Evolutionary conservation across 2,888 invertebrate species (phyloP), one percentile per base, ranked within the genome.

Genomic region (Heteromurus nitidus): DNA sequence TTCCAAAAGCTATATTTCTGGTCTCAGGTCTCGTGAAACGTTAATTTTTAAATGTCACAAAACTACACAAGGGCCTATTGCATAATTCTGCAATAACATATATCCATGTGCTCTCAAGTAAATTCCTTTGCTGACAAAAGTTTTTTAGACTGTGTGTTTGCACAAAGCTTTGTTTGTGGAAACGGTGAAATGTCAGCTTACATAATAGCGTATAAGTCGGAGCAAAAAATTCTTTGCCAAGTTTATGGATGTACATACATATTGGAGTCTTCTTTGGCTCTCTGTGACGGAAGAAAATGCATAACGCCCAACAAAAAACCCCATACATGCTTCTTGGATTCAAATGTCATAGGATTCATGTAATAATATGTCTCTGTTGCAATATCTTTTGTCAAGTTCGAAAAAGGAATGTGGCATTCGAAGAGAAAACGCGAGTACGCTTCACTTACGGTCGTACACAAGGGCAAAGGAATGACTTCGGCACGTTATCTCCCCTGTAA

Each of bases 1-100:
- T n/a, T n/a, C n/a, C n/a, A n/a, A n/a, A n/a, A n/a, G n/a, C n/a
- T n/a, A n/a, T n/a, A n/a, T n/a, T n/a, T n/a, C n/a, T n/a, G n/a
- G n/a, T n/a, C n/a, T n/a, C n/a, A n/a, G n/a, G n/a, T n/a, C n/a
- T 60, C 28, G 60, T 60, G 58, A 58, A 70, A 72, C 60, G 70
- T 72, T 72, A 72, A 72, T 72, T 72, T 72, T 72, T 72, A 72
- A 72, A 72, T 72, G 70, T 72, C 70, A 72, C 70, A 28, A 72
- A 20, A 53, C 53, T 24, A 24, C 53, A 53, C 53, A 50, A 60
- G 58, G 16, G 70, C 44, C 18, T 73, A 62, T 62, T 73, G 60
- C 62, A 73, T 73, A 73, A 70, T 70, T 70, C 70, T 42, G 24
- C 70, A 20, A 58, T 70, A 42, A 69, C 36, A 69, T 53, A 55